These are phyloP conservation scores for Carlito syrichta DNA, from an alignment of 2,113 vertebrate genomes.

Conservation along the genomic window DNA sequence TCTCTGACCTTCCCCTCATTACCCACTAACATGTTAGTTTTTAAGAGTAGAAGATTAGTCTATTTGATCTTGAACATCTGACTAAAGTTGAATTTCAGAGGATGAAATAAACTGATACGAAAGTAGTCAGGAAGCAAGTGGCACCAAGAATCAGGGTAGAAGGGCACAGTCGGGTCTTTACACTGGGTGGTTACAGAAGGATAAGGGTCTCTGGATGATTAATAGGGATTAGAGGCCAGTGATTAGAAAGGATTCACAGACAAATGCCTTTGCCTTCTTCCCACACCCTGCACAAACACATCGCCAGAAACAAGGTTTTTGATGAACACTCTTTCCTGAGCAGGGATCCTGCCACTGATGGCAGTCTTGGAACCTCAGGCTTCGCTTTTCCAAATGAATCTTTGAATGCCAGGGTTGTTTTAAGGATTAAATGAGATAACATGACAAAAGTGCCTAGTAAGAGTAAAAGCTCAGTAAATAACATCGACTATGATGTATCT, in stretches of 20 bases:
- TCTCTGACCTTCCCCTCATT: background rate
- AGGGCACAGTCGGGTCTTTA: background rate
- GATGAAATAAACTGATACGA: background rate
- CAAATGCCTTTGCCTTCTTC: background rate
- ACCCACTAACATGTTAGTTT: background rate
- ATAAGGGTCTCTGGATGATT: background rate
- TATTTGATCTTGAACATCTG: background rate
- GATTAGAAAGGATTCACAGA: background rate
- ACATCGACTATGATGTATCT: background rate
- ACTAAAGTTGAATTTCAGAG: background rate
- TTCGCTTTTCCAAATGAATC: background rate
- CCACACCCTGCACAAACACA: background rate
- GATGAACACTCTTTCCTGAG: no score
- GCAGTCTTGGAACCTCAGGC: background rate
- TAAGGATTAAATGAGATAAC: background rate
- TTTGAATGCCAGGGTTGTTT: background rate
- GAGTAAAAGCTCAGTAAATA: background rate
- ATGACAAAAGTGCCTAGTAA: background rate
- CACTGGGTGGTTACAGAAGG: background rate
- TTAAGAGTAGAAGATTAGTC: background rate
- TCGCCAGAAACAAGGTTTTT: background rate
- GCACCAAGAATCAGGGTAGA: background rate
- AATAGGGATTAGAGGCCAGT: no score
- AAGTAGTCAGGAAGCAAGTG: background rate
- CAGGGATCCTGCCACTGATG: background rate